Percentiles rank a stretch among this genome's conserved stretches.
phyloP scores from a whole-genome alignment of 2,113 vertebrate species.

The Promerops cafer region DNA sequence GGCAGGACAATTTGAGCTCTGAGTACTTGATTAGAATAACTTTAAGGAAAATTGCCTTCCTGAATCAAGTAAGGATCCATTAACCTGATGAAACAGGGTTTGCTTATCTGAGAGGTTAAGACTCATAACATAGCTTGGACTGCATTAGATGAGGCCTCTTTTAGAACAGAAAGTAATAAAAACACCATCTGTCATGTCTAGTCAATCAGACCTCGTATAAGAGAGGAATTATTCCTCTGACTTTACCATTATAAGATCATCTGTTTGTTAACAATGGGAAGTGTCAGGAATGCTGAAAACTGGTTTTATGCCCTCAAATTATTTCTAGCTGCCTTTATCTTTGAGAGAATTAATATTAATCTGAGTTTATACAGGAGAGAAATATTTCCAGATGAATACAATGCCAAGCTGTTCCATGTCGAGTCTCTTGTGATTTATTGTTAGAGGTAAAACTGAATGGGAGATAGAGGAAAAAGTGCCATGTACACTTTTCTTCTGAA shows the following conservation, averaged over 20 bases:
- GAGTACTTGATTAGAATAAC: slow-evolving; percentile 58
- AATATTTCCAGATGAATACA: neutral
- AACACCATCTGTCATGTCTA: slow-evolving; percentile 46
- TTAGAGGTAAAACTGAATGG: slow-evolving; percentile 7
- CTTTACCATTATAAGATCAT: neutral
- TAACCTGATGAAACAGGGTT: slow-evolving; percentile 51
- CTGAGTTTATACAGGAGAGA: neutral
- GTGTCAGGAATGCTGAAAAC: slow-evolving; percentile 21
- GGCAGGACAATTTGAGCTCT: neutral
- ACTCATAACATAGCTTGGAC: slow-evolving; percentile 18
- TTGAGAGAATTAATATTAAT: slow-evolving; percentile 32
- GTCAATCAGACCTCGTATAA: slow-evolving; percentile 35
- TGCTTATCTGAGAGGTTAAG: slow-evolving; percentile 44
- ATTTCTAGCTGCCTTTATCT: slow-evolving; percentile 41
- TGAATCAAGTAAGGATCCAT: slow-evolving; percentile 54
- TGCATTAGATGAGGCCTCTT: slow-evolving; percentile 27
- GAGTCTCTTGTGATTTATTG: neutral
- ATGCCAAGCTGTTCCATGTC: neutral
- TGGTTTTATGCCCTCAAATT: slow-evolving; percentile 34
- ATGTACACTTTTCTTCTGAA: neutral
- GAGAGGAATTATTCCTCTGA: slow-evolving; percentile 39
- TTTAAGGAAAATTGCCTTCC: slow-evolving; percentile 53
- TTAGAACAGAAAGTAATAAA: slow-evolving; percentile 52
- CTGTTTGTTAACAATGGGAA: slow-evolving; percentile 56
- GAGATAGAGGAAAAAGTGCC: neutral